Evolutionary conservation across 2,113 vertebrate genomes (phyloP), one percentile per base, ranked within the genome.

Genomic region (Greenwoodochromis staneri): DNA sequence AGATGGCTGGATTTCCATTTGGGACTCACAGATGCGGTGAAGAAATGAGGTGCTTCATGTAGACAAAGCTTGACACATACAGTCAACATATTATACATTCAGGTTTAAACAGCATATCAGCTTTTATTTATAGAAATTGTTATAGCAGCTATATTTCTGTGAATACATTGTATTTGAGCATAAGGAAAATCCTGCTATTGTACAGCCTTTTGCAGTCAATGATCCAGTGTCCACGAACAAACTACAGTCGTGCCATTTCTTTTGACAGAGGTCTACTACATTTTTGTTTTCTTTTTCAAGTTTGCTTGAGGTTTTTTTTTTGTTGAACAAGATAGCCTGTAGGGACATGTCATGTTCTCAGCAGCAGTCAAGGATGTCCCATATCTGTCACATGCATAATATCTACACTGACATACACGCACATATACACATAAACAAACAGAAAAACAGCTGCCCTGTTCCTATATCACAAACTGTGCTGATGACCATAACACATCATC

Each of bases 351-450:
- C 93, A 93, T 84, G 92, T 92, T 95, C 92, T 93, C 89, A 85
- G 91, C 86, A n/a, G 91, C 90, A 92, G 91, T 93, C 91, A 94
- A 91, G 92, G 92, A 89, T 94, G 95, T 95, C 95, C 95, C 95
- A 96, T 88, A 96, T 96, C 95, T 96, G 96, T 96, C 96, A 94
- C 82, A 90, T 73, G 89, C 92, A 93, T 83, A 87, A 91, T 94
- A 94, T 31, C 40, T 88, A 90, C 71, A 47, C 80, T 85, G 87
- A 94, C 73, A 42, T 63, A 84, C 13, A 53, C 40, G 78, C 76
- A 55, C 76, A 82, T 59, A 85, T 84, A 89, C 47, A 81, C 47
- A 91, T 34, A 92, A 55, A 89, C 47, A 89, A 84, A 92, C 59
- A 88, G 80, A 16, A 94, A 93, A 93, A 93, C 93, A 94, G 88